Evolutionary conservation across 2,113 vertebrate species (phyloP), one percentile per base, ranked within the genome.

Genomic region (Chamaea fasciata): DNA sequence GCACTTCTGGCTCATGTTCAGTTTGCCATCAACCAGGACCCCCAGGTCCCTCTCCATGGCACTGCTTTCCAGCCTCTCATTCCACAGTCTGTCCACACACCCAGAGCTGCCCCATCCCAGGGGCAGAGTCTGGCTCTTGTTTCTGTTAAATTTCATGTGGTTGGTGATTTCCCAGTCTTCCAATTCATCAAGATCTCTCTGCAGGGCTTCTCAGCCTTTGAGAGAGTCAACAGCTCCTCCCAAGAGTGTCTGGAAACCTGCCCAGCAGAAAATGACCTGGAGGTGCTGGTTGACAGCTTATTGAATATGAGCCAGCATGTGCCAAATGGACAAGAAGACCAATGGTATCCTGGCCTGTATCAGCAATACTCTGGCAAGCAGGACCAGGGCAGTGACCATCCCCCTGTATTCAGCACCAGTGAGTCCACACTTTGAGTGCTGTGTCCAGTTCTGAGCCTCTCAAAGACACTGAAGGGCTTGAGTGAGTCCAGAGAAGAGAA

Each of bases 1-100:
- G 42, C 50, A 49, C 83, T 65, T 50, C 60, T 75, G 60, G 4
- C 10, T 57, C 10, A 2, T 6, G 16, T 26, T 16, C 35, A 41
- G 1, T 24, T 30, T 20, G 6, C 1, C 20, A 19, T 0, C 0
- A 0, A 6, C 35, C 42, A 65, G 30, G 50, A 56, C 1, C 12
- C 13, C 10, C 6, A 65, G 12, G 3, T 6, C 30, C 3, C 30
- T 49, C 49, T 56, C 44, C 16, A 4, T 1, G 13, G 44, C 1
- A 0, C 24, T 49, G 30, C 42, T 85, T 1, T 75, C 30, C 60
- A 65, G 10, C 0, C 0, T 16, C 42, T n/a, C 60, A 19, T 49
- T 41, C 35, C 30, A 18, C 50, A 28, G 5, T n/a, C 41, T 41
- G 35, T 49, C 18, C 1, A 0, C 7, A 16, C 10, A 21, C 2